These are phyloP conservation scores for Rhizomys pruinosus DNA, from an alignment of 2,113 vertebrate species.

Conservation along the genomic window DNA sequence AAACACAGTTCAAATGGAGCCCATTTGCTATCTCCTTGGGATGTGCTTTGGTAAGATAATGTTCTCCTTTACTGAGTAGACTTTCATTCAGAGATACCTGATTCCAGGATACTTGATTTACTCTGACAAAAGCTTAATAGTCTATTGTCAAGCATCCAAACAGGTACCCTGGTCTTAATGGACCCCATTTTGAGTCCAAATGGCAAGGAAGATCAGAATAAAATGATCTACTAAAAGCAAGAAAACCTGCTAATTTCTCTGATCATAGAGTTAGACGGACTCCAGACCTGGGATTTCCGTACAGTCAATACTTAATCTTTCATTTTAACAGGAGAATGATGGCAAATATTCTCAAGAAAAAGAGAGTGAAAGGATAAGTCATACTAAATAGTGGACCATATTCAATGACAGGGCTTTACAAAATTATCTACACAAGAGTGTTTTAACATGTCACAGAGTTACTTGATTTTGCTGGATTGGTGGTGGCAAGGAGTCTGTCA, in stretches of 20 bases:
- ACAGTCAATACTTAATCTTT: background rate
- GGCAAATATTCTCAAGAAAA: constrained; percentile 7
- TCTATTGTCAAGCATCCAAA: constrained; percentile 10
- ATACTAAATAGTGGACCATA: background rate
- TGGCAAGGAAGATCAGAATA: constrained; percentile 31
- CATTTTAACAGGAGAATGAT: background rate
- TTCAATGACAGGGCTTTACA: background rate
- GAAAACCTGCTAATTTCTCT: constrained; percentile 26
- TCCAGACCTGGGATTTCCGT: background rate
- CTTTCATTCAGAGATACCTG: constrained; percentile 18
- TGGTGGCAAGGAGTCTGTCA: background rate
- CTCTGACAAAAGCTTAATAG: background rate
- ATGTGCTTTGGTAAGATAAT: constrained; percentile 3
- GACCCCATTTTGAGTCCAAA: constrained; percentile 5
- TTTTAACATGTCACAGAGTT: constrained; percentile 13
- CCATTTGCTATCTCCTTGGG: constrained; percentile 5
- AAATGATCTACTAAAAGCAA: background rate
- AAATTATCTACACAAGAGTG: constrained; percentile 32
- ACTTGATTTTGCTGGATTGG: constrained; percentile 29
- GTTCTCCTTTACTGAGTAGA: constrained; percentile 28
- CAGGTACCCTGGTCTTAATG: background rate
- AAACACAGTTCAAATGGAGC: background rate
- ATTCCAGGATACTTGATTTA: background rate
- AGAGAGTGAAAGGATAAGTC: background rate
- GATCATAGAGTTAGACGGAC: background rate